Base-by-base conservation (phyloP, 2,113 vertebrate genomes). In the Dicentrarchus labrax region DNA sequence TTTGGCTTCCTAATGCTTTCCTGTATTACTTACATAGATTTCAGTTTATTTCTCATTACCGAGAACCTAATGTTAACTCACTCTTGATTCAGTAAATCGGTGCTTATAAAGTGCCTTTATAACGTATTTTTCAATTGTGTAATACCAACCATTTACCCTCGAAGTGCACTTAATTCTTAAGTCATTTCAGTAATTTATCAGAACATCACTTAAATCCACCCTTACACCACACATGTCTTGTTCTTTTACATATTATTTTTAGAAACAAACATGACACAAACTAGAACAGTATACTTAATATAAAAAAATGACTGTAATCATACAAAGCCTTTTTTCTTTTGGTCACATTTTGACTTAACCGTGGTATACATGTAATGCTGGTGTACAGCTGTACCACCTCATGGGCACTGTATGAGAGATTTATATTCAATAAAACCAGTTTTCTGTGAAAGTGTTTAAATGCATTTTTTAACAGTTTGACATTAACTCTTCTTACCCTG, bases 391-490 rank as follows among this genome's bases (percentile, higher is more conserved):
- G 69, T 47, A 61, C 69, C n/a, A 54, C 61, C 30, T 76, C 43
- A 51, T 81, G 72, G 66, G 54, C 86, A 86, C 85, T 90, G 89
- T 85, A 65, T 82, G 11, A 86, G 72, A 86, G 78, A 83, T 90
- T 89, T 88, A 74, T 93, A 87, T 87, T 83, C 89, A 94, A 90
- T 94, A 93, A 94, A 94, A 78, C 38, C 60, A 72, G 77, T 89
- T 86, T 91, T 89, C 84, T 77, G 61, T 70, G 53, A 83, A 70
- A 70, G n/a, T 39, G 8, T 65, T 24, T 24, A 15, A 2, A 0
- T 57, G 30, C 0, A 5, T 74, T 67, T 66, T 12, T 60, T 65
- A 10, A 13, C 45, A 15, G 11, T 68, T 24, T 43, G 13, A 15
- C 54, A 41, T 47, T 30, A 3, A 11, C 13, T 10, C 13, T 19